Conservation (phyloP, 2,113 vertebrate species). For the Poeciliopsis turrubarensis region DNA sequence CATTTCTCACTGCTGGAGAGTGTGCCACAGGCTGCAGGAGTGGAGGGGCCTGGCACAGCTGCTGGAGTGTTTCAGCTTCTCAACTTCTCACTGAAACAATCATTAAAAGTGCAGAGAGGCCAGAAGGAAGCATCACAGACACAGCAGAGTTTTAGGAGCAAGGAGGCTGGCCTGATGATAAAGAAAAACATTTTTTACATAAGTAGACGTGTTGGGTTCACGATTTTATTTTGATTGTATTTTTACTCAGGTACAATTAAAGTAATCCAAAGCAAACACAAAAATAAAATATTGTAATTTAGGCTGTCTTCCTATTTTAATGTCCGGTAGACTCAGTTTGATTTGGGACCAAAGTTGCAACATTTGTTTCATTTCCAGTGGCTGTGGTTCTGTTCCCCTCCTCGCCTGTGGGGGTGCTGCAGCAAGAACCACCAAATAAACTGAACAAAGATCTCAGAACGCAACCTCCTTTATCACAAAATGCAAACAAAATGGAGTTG, state of each 20-base stretch:
- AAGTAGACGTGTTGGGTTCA: background rate
- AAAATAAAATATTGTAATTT: background rate
- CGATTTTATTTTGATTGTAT: background rate
- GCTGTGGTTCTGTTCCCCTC: too few species aligned
- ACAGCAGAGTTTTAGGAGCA: background rate
- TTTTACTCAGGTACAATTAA: background rate
- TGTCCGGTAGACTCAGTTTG: too few species aligned
- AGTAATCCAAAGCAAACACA: background rate
- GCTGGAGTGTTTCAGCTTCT: constrained; percentile 46
- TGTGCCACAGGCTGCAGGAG: constrained; percentile 30
- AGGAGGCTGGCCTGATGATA: background rate
- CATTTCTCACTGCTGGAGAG: constrained; percentile 69
- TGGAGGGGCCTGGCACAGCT: constrained; percentile 37
- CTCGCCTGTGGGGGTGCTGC: too few species aligned
- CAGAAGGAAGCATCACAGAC: constrained; percentile 3
- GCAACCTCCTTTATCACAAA: too few species aligned
- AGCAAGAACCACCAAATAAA: too few species aligned
- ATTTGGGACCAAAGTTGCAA: too few species aligned
- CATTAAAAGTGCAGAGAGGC: constrained; percentile 7
- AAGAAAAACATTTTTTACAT: too few species aligned
- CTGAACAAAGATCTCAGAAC: too few species aligned
- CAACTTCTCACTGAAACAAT: constrained; percentile 35
- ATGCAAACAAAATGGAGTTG: too few species aligned
- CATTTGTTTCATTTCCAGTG: too few species aligned
- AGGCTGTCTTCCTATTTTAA: background rate